These are phyloP conservation scores for Emydura subglobosa DNA, from an alignment of 2,113 vertebrate genomes.

Conservation along the genomic window DNA sequence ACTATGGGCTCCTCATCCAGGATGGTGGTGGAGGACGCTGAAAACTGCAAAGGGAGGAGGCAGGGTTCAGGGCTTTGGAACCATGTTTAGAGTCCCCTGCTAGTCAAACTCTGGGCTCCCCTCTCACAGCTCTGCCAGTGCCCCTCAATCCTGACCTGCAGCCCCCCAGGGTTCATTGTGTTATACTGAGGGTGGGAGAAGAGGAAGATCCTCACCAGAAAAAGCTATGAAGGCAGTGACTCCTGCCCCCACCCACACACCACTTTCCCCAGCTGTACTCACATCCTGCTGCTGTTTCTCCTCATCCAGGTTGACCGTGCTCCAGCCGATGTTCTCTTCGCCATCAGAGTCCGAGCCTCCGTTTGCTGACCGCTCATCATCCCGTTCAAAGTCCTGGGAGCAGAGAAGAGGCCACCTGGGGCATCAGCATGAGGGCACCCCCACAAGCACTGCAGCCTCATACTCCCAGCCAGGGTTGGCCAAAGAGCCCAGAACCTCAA, in stretches of 20 bases:
- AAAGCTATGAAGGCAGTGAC: not conserved
- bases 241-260: not conserved
- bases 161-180: not conserved
- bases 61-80: not conserved
- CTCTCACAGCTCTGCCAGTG: not conserved
- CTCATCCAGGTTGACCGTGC: conserved; percentile 90
- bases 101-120: not conserved
- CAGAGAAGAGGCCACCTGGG: not conserved
- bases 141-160: not conserved
- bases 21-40: conserved; percentile 90
- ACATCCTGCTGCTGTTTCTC: conserved; percentile 88
- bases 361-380: conserved; percentile 84
- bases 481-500: not conserved
- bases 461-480: not conserved
- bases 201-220: no score
- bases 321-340: conserved; percentile 92
- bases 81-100: not conserved
- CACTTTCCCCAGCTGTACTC: conserved; percentile 20
- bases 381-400: conserved; percentile 87
- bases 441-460: not conserved
- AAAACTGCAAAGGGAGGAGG: conserved; percentile 68
- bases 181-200: not conserved
- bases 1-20: conserved; percentile 94
- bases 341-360: conserved; percentile 84
- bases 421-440: not conserved